phyloP scores from a whole-genome alignment of 2,113 vertebrate genomes.

The Pithys albifrons region DNA sequence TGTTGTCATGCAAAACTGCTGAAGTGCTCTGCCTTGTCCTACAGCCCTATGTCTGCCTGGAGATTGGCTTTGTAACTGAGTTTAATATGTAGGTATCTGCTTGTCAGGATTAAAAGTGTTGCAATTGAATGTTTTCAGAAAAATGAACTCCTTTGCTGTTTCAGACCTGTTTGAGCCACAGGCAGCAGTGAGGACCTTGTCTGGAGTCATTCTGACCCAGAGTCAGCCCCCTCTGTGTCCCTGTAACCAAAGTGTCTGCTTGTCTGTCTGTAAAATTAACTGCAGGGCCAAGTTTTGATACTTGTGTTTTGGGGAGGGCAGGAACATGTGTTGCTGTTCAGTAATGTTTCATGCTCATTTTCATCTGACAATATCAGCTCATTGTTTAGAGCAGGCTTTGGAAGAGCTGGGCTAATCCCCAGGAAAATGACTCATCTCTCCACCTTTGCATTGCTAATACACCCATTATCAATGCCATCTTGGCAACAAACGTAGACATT shows the following conservation, averaged over 20 bases:
- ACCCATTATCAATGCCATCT: neutral
- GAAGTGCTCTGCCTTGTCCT: neutral
- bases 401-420: slow-evolving; percentile 1
- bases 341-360: neutral
- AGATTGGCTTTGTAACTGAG: neutral
- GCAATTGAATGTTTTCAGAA: neutral
- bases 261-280: neutral
- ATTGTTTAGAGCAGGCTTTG: neutral
- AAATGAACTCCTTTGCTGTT: neutral
- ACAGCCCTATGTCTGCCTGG: neutral
- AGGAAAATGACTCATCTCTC: neutral
- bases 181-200: neutral
- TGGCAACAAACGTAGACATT: neutral
- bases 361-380: neutral
- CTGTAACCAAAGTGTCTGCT: neutral
- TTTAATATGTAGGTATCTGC: neutral
- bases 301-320: neutral
- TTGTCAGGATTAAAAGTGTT: neutral
- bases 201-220: neutral
- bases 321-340: neutral
- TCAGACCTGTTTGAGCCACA: neutral
- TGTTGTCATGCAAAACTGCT: neutral
- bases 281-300: neutral
- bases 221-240: neutral
- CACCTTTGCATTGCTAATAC: slow-evolving; percentile 32